Base-by-base conservation (phyloP, 2,113 vertebrate genomes). In the Melanerpes formicivorus region DNA sequence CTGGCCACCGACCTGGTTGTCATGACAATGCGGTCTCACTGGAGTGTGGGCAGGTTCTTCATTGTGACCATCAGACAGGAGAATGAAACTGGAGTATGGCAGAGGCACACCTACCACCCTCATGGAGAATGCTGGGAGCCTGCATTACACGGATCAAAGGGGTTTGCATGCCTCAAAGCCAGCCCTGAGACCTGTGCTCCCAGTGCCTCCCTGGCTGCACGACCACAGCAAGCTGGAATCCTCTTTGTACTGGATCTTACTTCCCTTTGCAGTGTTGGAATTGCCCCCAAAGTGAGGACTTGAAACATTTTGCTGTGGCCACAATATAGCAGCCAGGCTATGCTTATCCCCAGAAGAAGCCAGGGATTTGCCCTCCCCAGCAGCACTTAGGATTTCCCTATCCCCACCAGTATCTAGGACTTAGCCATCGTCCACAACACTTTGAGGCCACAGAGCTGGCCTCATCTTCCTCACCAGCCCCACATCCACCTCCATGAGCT, bases 381-480 rank as follows among this genome's bases (percentile, higher is more conserved):
- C 50, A 25, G 50, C 50, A 52, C 50, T 23, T 22, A 52, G 50
- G 50, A 9, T 11, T 6, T 30, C 4, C 3, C 23, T 3, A 1
- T 37, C 11, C 32, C 14, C 46, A 42, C 62, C 66, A 72, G 34
- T 1, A 0, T 22, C 34, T 7, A 34, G 34, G 10, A 11, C 11
- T 6, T 30, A 3, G 3, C 23, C 3, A 1, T 40, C 10, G 32
- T 18, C 48, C 40, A 72, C 67, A 73, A 40, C 1, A 0, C 63
- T 59, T 22, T 0, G 0, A 63, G 12, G 19, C 37, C 52, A 48
- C 0, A 4, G 44, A 55, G 23, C 26, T 72, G n/a, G 59, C 0
- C 0, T 50, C 10, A 4, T 9, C 44, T 5, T 34, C 48, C 40
- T 54, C 6, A 18, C 30, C 13, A 0, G 14, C 37, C 74, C 52